Base-by-base conservation (phyloP, 2,113 vertebrate species). In the Pithys albifrons region DNA sequence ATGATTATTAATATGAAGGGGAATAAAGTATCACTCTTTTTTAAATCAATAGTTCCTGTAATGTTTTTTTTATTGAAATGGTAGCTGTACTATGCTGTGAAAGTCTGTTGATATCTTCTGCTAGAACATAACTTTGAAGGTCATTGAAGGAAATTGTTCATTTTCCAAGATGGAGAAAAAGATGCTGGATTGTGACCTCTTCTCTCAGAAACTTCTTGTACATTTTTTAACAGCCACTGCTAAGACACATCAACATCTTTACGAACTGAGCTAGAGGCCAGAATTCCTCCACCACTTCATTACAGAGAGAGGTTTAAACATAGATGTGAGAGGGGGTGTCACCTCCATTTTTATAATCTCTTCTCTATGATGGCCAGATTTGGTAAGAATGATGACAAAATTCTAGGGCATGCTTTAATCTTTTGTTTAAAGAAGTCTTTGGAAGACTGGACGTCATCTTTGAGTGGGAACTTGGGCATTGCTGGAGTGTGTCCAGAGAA, bases 261-360 rank as follows among this genome's bases (percentile, higher is more conserved):
- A 57, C 14, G 15, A 84, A 43, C 17, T 57, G 25, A 9, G 29
- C 46, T 9, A 74, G 52, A 72, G 48, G 19, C 22, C 83, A 75
- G 86, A 78, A 82, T 85, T 90, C 20, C 20, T 90, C n/a, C 35
- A 82, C 11, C 18, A 31, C 48, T 79, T 88, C 22, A 62, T 43
- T 46, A 67, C 8, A 85, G 61, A 35, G 4, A 78, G 31, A 64
- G 16, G 8, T 59, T 75, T 82, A 71, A 88, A 62, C 17, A 35
- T 0, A 0, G 5, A 5, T 28, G 6, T 39, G 16, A 7, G 29
- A 71, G 1, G 4, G 4, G 5, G 1, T 37, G 17, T 49, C 57
- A 90, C 9, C 12, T 52, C 27, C 70, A 62, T 71, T 64, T 64
- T 88, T 62, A 31, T 67, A 48, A 43, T n/a, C 16, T 74, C 3